Evolutionary conservation across 2,797 vertebrate species (phyloP).

Genomic region (Pachyuromys duprasi): DNA sequence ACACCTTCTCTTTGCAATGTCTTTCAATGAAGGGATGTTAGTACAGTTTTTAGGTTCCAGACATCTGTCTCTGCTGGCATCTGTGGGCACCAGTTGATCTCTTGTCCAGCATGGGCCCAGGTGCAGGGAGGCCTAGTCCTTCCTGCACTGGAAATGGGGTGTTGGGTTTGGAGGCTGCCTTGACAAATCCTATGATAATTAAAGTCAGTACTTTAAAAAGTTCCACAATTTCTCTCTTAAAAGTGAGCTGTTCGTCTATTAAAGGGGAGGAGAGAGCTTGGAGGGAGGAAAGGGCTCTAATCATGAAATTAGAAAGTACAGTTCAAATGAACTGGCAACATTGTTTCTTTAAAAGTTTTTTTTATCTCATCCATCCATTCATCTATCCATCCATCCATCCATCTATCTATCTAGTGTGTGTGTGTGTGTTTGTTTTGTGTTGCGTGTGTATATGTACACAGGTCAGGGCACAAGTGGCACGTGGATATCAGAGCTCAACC

Average conservation of each 20-base stretch:
- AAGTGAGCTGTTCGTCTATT: not conserved
- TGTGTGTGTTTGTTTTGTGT: not conserved
- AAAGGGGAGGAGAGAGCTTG: not conserved
- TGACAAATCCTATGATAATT: accelerated
- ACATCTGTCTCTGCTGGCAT: not conserved
- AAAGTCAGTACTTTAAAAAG: not conserved
- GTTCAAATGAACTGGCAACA: not conserved
- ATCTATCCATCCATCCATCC: not conserved
- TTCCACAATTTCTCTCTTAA: not conserved
- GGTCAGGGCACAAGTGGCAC: not conserved
- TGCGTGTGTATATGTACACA: too few relatives aligned
- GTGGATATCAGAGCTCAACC: not conserved
- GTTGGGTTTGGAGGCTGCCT: not conserved
- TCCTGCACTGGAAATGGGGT: too few relatives aligned
- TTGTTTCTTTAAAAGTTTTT: not conserved
- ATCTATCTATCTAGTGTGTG: not conserved
- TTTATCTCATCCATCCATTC: not conserved
- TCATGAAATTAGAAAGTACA: not conserved
- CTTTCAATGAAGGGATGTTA: not conserved
- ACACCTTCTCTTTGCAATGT: not conserved
- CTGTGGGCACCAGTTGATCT: not conserved
- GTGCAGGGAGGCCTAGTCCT: not conserved
- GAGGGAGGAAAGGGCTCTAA: not conserved
- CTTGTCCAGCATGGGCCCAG: accelerated
- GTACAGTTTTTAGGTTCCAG: not conserved